A percentile compares a stretch with the other conserved stretches of the same genome.
These are phyloP conservation scores for Sebastes glaucus DNA, from an alignment of 2,797 vertebrate species.

Conservation along the genomic window DNA sequence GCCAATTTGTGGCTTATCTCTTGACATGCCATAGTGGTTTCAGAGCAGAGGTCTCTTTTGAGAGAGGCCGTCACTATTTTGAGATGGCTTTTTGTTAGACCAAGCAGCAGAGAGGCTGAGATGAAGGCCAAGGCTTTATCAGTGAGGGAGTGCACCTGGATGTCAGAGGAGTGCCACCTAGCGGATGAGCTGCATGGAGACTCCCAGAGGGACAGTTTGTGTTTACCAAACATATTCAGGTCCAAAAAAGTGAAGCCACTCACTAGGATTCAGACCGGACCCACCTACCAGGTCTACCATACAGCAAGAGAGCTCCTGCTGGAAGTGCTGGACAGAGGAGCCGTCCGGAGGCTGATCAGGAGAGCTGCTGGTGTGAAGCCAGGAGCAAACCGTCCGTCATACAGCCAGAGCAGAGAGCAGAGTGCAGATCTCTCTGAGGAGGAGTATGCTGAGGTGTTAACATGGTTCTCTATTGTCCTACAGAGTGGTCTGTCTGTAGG, in stretches of 20 bases:
- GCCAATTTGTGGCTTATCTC: neutral
- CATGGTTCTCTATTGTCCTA: slow-evolving; percentile 71
- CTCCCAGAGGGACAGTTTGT: slow-evolving; percentile 38
- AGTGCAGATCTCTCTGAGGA: slow-evolving; percentile 46
- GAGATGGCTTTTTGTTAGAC: slow-evolving; percentile 5
- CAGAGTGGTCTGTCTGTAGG: slow-evolving; percentile 66
- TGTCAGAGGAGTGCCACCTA: slow-evolving; percentile 73
- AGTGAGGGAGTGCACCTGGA: slow-evolving; percentile 71
- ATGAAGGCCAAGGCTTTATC: slow-evolving; percentile 74
- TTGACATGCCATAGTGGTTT: neutral
- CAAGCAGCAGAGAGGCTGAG: neutral
- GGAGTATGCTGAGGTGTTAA: slow-evolving; percentile 62
- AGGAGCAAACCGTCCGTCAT: neutral
- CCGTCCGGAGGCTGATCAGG: slow-evolving; percentile 60
- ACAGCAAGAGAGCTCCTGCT: slow-evolving; percentile 68
- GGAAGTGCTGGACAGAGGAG: slow-evolving; percentile 66
- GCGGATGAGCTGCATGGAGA: slow-evolving; percentile 39
- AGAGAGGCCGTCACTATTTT: neutral
- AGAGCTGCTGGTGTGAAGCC: slow-evolving; percentile 39
- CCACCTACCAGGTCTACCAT: slow-evolving; percentile 54
- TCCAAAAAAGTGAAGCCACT: slow-evolving; percentile 62
- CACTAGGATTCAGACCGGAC: slow-evolving; percentile 27
- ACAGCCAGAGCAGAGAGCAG: slow-evolving; percentile 49
- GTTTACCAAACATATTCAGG: slow-evolving; percentile 76
- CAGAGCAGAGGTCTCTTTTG: neutral